These are phyloP conservation scores for Ivindomyrus marchei DNA, from an alignment of 2,113 vertebrate species.

Conservation along the genomic window DNA sequence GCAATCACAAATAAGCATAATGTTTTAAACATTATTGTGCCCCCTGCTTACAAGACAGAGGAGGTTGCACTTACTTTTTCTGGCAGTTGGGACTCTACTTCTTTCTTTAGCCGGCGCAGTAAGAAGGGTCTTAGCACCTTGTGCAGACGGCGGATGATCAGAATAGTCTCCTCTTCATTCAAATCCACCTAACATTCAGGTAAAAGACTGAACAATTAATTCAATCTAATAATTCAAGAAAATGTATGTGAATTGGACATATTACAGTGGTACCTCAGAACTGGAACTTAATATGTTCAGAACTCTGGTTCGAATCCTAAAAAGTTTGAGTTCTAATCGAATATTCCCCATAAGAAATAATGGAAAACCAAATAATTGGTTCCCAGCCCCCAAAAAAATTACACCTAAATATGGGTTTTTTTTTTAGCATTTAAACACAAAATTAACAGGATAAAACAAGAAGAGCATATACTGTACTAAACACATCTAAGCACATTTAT, in stretches of 20 bases:
- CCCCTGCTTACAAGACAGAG: not conserved
- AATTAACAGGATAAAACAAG: too few species aligned
- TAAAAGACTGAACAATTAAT: not conserved
- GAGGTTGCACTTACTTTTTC: constrained; percentile 74
- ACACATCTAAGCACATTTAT: too few species aligned
- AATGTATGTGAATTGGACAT: not conserved
- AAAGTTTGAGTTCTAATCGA: too few species aligned
- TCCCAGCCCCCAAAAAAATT: too few species aligned
- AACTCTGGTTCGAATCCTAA: too few species aligned
- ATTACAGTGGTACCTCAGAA: not conserved
- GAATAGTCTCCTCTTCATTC: constrained; percentile 95
- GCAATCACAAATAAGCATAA: not conserved
- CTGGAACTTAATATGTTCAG: too few species aligned
- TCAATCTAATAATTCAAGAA: not conserved
- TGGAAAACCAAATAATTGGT: too few species aligned
- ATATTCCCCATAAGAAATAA: too few species aligned
- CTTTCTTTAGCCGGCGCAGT: constrained; percentile 89
- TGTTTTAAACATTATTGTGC: not conserved
- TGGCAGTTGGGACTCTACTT: constrained; percentile 95
- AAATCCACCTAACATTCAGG: constrained; percentile 75
- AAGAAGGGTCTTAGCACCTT: constrained; percentile 93
- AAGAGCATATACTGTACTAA: too few species aligned
- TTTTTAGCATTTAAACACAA: too few species aligned
- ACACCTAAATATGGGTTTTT: too few species aligned
- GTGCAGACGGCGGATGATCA: constrained; percentile 93